Percentiles rank a stretch among this genome's conserved stretches.
These are phyloP conservation scores for Steinernema carpocapsae DNA, from an alignment of 2,888 invertebrate genomes.

Conservation along the genomic window DNA sequence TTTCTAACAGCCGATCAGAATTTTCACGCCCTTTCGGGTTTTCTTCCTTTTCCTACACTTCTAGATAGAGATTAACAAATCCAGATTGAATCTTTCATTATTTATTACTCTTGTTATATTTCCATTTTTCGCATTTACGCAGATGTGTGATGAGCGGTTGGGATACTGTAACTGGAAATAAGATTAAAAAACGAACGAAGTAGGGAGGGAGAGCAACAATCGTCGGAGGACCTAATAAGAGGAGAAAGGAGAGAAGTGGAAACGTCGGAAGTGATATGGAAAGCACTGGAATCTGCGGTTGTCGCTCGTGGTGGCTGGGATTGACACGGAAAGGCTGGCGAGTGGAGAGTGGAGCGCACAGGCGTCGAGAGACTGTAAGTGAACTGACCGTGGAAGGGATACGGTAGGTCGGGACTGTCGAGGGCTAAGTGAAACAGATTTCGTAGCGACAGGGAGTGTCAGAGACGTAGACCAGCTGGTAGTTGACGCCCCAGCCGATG, in stretches of 20 bases:
- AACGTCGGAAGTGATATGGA: conserved; percentile 12
- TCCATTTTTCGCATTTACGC: conserved; percentile 33
- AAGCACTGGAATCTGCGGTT: conserved; percentile 31
- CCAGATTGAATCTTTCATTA: background rate
- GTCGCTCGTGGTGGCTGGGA: background rate
- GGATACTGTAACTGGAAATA: conserved; percentile 9
- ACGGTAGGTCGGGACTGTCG: conserved; percentile 8
- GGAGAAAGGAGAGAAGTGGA: conserved; percentile 9
- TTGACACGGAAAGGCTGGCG: conserved; percentile 24
- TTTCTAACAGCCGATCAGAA: too few relatives aligned
- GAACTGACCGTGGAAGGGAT: conserved; percentile 7
- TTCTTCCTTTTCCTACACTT: too few relatives aligned
- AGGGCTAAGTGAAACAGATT: conserved; percentile 53
- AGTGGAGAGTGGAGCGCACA: conserved; percentile 24
- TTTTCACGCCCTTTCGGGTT: too few relatives aligned
- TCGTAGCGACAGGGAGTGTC: conserved; percentile 66
- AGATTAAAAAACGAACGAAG: background rate
- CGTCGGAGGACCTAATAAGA: background rate
- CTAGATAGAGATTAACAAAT: too few relatives aligned
- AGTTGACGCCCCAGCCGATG: conserved; percentile 66
- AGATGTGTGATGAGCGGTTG: conserved; percentile 30
- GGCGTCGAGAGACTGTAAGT: conserved; percentile 15
- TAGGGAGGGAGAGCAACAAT: background rate
- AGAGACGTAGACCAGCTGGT: conserved; percentile 59
- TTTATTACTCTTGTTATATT: conserved; percentile 32